phyloP scores from a whole-genome alignment of 2,888 invertebrate species.

The Caenorhabditis sulstoni region DNA sequence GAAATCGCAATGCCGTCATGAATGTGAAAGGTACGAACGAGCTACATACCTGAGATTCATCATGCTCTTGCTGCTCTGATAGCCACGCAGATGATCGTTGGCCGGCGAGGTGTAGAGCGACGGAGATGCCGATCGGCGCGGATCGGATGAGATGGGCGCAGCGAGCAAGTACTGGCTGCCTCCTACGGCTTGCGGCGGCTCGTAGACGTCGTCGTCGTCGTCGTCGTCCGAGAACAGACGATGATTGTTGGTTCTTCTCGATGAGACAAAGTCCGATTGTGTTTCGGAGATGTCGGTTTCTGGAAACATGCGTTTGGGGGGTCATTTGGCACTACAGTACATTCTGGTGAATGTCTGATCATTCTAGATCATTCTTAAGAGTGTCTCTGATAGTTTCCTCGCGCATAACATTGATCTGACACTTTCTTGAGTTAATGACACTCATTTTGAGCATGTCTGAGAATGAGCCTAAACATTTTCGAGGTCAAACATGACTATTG shows the following conservation, averaged over 20 bases:
- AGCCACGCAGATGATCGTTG: conserved; percentile 37
- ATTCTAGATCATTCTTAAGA: no score
- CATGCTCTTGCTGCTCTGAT: conserved; percentile 65
- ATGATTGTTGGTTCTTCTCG: conserved; percentile 40
- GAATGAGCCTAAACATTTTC: no score
- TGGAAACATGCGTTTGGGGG: conserved; percentile 11
- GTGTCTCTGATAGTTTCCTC: no score
- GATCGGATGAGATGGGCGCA: conserved; percentile 30
- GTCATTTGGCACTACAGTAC: not conserved
- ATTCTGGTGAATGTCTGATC: no score
- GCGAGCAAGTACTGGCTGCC: conserved; percentile 35
- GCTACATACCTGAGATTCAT: conserved; percentile 62
- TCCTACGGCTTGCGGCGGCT: no score
- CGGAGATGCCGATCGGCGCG: conserved; percentile 58
- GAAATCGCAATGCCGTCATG: conserved; percentile 12
- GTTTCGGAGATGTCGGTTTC: conserved; percentile 65
- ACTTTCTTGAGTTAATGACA: no score
- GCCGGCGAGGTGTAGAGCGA: conserved; percentile 19
- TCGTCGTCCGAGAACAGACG: conserved; percentile 56
- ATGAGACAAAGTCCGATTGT: conserved; percentile 67
- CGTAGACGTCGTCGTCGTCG: conserved; percentile 41
- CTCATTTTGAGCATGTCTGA: no score
- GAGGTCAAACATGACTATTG: no score
- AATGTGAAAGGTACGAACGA: not conserved
- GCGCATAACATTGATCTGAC: no score